Percentiles rank a stretch among this genome's conserved stretches.
These are phyloP conservation scores for Falco berigora DNA, from an alignment of 2,797 vertebrate genomes.

Conservation along the genomic window DNA sequence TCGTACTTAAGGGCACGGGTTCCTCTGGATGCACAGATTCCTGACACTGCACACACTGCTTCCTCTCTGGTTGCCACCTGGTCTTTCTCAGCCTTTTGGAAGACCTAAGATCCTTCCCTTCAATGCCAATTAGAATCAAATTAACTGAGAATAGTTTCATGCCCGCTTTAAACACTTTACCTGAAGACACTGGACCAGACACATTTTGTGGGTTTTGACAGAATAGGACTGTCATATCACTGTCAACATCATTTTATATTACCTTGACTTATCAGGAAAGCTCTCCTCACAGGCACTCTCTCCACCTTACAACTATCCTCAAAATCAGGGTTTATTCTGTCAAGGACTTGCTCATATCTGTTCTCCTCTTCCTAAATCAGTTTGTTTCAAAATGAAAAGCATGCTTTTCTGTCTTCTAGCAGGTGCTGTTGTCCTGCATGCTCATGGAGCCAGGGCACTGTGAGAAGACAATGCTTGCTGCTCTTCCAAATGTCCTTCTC, in stretches of 20 bases:
- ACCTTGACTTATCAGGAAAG: neutral
- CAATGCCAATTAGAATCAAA: neutral
- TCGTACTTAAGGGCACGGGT: neutral
- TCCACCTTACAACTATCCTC: neutral
- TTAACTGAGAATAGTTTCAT: neutral
- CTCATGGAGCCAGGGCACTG: neutral
- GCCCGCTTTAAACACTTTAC: neutral
- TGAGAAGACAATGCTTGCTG: neutral
- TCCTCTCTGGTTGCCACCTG: neutral
- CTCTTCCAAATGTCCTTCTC: neutral
- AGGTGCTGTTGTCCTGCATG: neutral
- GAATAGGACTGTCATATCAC: neutral
- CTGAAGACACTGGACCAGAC: neutral
- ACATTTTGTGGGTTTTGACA: neutral
- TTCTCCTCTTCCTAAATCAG: neutral
- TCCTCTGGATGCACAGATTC: neutral
- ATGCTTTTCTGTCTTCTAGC: neutral
- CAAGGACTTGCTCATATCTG: neutral
- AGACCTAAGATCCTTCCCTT: neutral
- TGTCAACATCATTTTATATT: neutral
- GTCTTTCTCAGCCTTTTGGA: neutral
- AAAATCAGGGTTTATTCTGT: neutral
- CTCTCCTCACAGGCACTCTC: neutral
- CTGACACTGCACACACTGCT: neutral
- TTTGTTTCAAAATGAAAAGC: neutral